These are phyloP conservation scores for Gymnoscelis rufifasciata DNA, from an alignment of 2,888 invertebrate species.

Conservation along the genomic window DNA sequence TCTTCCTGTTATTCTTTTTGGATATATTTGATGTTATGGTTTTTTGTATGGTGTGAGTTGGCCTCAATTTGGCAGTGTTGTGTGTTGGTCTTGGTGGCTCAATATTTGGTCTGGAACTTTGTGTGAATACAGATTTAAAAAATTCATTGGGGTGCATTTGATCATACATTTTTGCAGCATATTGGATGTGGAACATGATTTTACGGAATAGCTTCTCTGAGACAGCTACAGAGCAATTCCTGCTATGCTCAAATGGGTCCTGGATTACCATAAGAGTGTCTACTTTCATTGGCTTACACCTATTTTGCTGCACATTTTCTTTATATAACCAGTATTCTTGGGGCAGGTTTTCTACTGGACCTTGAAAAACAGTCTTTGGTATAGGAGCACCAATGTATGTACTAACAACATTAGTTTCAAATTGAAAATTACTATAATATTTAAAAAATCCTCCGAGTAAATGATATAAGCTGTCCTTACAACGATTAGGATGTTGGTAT, in stretches of 20 bases:
- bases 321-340: conserved; percentile 60
- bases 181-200: conserved; percentile 32
- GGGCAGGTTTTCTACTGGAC: conserved; percentile 31
- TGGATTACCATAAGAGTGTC: conserved; percentile 74
- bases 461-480: conserved; percentile 44
- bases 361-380: conserved; percentile 48
- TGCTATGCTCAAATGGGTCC: conserved; percentile 80
- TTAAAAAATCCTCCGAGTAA: conserved; percentile 82
- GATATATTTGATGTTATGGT: too few relatives aligned
- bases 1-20: too few relatives aligned
- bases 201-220: conserved; percentile 30
- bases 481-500: conserved; percentile 29
- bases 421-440: conserved; percentile 80
- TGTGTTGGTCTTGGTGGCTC: neutral
- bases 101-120: neutral
- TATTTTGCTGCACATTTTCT: conserved; percentile 32
- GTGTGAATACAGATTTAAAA: conserved; percentile 31
- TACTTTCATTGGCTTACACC: conserved; percentile 41
- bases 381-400: conserved; percentile 77
- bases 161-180: conserved; percentile 35
- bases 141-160: conserved; percentile 28
- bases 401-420: conserved; percentile 74
- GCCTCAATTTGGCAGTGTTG: neutral
- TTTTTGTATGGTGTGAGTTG: too few relatives aligned
- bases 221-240: conserved; percentile 63